Evolutionary conservation across 2,113 vertebrate species (phyloP), one percentile per base, ranked within the genome.

Genomic region (Gymnogyps californianus): DNA sequence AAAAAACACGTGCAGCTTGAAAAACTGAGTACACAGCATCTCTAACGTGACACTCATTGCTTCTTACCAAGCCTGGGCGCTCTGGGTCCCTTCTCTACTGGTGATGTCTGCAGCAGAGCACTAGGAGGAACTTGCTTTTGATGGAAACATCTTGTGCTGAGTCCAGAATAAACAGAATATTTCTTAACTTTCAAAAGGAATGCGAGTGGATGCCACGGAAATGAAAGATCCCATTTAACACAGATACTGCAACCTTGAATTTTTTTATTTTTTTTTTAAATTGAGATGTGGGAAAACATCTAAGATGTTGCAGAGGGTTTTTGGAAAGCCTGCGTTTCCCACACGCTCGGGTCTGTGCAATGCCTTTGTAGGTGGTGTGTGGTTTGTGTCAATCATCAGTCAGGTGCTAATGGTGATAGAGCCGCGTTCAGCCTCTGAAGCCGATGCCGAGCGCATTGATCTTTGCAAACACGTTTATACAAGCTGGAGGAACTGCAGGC

Each of bases 301-400:
- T 88, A 36, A 96, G 78, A 80, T 91, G 58, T 69, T 91, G 47
- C 66, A 69, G 70, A 76, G 66, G 54, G 54, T 18, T 93, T 94
- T 94, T 96, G 87, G 93, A 86, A 85, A 91, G 93, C 62, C 81
- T 91, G 78, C 0, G 0, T 96, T 97, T 96, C 93, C 58, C 90
- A 77, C 82, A 77, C 0, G 1, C 79, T 83, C 9, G 6, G 81
- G 92, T 85, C 87, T 95, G 87, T 86, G 82, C 71, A 57, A 0
- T 80, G 92, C 70, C 87, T 94, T 96, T 93, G 90, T 97, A 88
- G 92, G 90, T 94, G 95, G 87, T 92, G 85, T 95, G 95, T 95
- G 95, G 93, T 96, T 96, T 93, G 66, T 96, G 93, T 95, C 96
- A 95, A 7, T 97, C 78, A 21, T 61, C 90, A 93, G 92, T 88